Percentiles rank a stretch among this genome's conserved stretches.
Evolutionary conservation across 2,888 invertebrate species (phyloP).

Genomic region (Oligia strigilis): DNA sequence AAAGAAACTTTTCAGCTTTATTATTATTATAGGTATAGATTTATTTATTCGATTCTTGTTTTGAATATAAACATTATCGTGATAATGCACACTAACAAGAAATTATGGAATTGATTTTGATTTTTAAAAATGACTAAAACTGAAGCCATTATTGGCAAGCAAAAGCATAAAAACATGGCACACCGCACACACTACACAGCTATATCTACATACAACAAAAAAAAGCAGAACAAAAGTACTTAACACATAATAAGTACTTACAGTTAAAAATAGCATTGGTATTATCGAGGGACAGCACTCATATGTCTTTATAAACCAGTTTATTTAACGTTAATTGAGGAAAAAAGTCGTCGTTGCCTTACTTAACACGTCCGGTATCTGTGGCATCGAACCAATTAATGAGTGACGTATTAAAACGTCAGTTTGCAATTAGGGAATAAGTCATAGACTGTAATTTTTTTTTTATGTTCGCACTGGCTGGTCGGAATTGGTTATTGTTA

Average conservation of each 20-base stretch:
- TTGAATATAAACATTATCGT: background rate
- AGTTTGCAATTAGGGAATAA: constrained; percentile 35
- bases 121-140: background rate
- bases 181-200: background rate
- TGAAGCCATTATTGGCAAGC: background rate
- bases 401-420: constrained; percentile 30
- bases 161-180: background rate
- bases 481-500: too few relatives aligned
- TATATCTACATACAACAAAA: constrained; percentile 2
- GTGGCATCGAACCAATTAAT: constrained; percentile 49
- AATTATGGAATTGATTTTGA: background rate
- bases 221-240: background rate
- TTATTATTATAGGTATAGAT: too few relatives aligned
- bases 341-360: constrained; percentile 49
- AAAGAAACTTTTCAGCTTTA: too few relatives aligned
- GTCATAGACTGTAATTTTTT: constrained; percentile 18
- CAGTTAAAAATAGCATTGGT: constrained; percentile 39
- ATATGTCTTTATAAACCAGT: constrained; percentile 39
- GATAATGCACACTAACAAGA: background rate
- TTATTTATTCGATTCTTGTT: background rate
- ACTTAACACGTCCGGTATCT: constrained; percentile 43
- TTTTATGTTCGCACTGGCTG: background rate
- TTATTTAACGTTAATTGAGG: constrained; percentile 52
- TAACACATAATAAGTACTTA: constrained; percentile 41
- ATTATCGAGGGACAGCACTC: constrained; percentile 44